phyloP scores from a whole-genome alignment of 2,113 vertebrate species.

The Rostratula benghalensis region DNA sequence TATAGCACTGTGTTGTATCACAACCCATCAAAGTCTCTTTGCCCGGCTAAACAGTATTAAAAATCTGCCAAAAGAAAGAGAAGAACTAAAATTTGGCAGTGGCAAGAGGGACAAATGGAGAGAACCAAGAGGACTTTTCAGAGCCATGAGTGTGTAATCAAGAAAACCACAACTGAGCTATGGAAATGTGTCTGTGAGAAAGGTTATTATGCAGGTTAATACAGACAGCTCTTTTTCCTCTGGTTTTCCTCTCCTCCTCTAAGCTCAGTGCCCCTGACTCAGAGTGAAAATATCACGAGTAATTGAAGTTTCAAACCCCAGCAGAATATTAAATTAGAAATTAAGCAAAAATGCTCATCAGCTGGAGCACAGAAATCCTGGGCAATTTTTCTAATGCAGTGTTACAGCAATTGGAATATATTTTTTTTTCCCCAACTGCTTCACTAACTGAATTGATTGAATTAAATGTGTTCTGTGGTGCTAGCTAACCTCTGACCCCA shows the following conservation, averaged over 20 bases:
- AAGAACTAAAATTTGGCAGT: neutral
- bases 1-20: accelerated
- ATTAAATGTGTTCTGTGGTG: constrained; percentile 63
- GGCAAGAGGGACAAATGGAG: neutral
- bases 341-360: constrained; percentile 52
- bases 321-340: constrained; percentile 64
- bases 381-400: constrained; percentile 38
- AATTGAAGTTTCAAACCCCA: constrained; percentile 46
- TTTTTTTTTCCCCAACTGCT: neutral
- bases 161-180: neutral
- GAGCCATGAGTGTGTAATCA: neutral
- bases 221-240: neutral
- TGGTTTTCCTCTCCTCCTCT: neutral
- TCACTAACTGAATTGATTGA: constrained; percentile 67
- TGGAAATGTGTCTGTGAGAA: neutral
- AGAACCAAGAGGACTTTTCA: neutral
- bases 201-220: neutral
- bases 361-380: constrained; percentile 6
- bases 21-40: neutral
- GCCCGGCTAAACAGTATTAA: neutral
- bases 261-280: neutral
- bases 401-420: constrained; percentile 9
- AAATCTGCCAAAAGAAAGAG: neutral
- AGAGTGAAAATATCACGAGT: constrained; percentile 39
- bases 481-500: constrained; percentile 56